A percentile compares a stretch with the other conserved stretches of the same genome.
phyloP scores from a whole-genome alignment of 2,888 invertebrate species.

The Cyaniris semiargus region DNA sequence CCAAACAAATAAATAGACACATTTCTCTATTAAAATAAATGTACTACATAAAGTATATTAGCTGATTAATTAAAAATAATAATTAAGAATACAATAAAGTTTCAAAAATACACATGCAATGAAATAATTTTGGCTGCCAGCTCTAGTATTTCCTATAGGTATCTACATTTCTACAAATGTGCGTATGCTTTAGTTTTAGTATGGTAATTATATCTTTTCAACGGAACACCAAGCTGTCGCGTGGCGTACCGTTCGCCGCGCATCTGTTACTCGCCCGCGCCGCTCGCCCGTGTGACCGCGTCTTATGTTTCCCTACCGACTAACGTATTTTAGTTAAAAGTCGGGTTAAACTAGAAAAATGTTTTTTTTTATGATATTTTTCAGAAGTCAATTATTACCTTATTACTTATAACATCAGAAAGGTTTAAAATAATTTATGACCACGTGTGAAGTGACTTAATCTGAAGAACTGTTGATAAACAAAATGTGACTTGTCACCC shows the following conservation, averaged over 20 bases:
- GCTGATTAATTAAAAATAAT: too few relatives aligned
- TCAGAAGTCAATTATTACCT: too few relatives aligned
- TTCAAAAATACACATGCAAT: too few relatives aligned
- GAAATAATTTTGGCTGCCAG: not conserved
- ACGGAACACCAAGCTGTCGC: constrained; percentile 71
- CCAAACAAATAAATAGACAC: too few relatives aligned
- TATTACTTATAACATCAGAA: too few relatives aligned
- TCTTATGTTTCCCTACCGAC: constrained; percentile 1
- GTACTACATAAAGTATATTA: too few relatives aligned
- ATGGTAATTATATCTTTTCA: constrained; percentile 58
- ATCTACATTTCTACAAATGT: constrained; percentile 40
- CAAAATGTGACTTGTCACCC: constrained; percentile 32
- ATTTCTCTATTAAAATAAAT: too few relatives aligned
- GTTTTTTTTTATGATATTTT: too few relatives aligned
- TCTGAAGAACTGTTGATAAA: not conserved
- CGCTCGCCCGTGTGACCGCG: constrained; percentile 45
- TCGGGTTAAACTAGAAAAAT: not conserved
- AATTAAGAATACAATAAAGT: too few relatives aligned
- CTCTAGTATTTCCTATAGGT: constrained; percentile 36
- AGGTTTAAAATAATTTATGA: not conserved
- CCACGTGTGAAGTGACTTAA: constrained; percentile 58
- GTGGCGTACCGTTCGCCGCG: constrained; percentile 59
- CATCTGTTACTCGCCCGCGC: constrained; percentile 59
- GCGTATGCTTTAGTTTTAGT: constrained; percentile 56
- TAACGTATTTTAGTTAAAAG: not conserved